Conservation (phyloP, 1,140 invertebrate genomes). For the Drosophila equinoxialis region DNA sequence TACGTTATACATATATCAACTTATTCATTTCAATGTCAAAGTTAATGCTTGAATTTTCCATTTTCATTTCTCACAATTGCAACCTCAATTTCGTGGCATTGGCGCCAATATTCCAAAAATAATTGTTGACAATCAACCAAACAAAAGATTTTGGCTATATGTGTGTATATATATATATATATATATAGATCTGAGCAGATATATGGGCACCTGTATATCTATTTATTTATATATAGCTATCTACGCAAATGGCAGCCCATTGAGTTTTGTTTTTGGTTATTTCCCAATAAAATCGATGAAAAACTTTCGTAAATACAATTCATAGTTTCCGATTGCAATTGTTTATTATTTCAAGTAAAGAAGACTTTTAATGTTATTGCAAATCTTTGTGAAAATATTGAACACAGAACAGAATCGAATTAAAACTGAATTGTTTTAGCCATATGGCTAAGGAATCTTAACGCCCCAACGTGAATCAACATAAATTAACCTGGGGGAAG, state of each 20-base stretch:
- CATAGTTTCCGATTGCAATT: conserved; percentile 20
- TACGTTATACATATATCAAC: conserved; percentile 2
- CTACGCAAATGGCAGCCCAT: conserved; percentile 49
- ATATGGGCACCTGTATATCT: neutral
- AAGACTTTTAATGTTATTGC: conserved; percentile 49
- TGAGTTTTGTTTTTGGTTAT: conserved; percentile 16
- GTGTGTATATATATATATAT: neutral
- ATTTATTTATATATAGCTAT: conserved; percentile 11
- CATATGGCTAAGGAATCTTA: conserved; percentile 11
- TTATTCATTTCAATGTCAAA: conserved; percentile 20
- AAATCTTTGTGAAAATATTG: conserved; percentile 39
- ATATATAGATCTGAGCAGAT: neutral
- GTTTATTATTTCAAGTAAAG: conserved; percentile 41
- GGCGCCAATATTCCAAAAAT: conserved; percentile 65
- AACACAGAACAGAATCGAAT: conserved; percentile 10
- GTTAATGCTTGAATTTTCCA: conserved; percentile 27
- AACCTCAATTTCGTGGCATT: conserved; percentile 29
- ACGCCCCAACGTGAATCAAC: conserved; percentile 9
- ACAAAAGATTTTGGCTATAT: conserved; percentile 23
- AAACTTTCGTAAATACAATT: conserved; percentile 28
- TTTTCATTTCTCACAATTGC: conserved; percentile 4
- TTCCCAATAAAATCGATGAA: conserved; percentile 41
- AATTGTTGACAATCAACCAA: conserved; percentile 70
- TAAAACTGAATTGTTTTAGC: too few species aligned
- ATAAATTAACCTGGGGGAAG: neutral